A percentile compares a stretch with the other conserved stretches of the same genome.
Conservation (phyloP, 2,113 vertebrate genomes). For the Passer montanus region DNA sequence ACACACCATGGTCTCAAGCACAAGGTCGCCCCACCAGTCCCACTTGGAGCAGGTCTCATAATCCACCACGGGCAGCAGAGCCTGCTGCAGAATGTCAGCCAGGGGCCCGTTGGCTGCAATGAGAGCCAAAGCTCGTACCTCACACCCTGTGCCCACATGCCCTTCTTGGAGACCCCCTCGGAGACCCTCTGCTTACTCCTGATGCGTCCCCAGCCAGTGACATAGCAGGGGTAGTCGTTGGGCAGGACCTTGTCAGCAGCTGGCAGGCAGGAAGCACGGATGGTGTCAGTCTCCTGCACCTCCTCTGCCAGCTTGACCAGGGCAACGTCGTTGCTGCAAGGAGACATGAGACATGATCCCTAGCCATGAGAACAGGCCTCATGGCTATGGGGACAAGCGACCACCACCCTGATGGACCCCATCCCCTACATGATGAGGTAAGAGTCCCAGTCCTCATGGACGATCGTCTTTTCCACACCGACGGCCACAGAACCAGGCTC, state of each 20-base stretch:
- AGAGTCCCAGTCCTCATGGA: slow-evolving; percentile 87
- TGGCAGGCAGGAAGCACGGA: slow-evolving; percentile 84
- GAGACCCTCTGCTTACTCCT: slow-evolving; percentile 76
- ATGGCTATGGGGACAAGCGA: accelerated
- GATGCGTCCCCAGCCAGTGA: slow-evolving; percentile 92
- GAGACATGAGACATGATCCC: accelerated
- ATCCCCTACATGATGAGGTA: slow-evolving; percentile 45
- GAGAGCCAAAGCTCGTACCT: not conserved
- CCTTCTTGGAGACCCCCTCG: accelerated
- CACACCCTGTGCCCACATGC: accelerated
- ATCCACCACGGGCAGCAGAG: slow-evolving; percentile 82
- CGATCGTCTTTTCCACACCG: slow-evolving; percentile 79
- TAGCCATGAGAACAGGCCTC: accelerated
- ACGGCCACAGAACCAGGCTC: slow-evolving; percentile 72
- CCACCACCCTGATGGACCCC: accelerated
- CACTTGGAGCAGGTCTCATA: slow-evolving; percentile 70
- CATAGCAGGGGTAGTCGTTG: slow-evolving; percentile 76
- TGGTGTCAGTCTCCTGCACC: slow-evolving; percentile 61
- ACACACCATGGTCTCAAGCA: not conserved
- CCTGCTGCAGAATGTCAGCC: slow-evolving; percentile 86
- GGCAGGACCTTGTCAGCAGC: slow-evolving; percentile 48
- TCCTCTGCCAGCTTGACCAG: slow-evolving; percentile 83
- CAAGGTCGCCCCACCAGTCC: slow-evolving; percentile 85
- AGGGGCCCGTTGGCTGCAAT: slow-evolving; percentile 82
- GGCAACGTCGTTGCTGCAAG: slow-evolving; percentile 87